Evolutionary conservation across 2,797 vertebrate species (phyloP).

Genomic region (Chromis chromis): DNA sequence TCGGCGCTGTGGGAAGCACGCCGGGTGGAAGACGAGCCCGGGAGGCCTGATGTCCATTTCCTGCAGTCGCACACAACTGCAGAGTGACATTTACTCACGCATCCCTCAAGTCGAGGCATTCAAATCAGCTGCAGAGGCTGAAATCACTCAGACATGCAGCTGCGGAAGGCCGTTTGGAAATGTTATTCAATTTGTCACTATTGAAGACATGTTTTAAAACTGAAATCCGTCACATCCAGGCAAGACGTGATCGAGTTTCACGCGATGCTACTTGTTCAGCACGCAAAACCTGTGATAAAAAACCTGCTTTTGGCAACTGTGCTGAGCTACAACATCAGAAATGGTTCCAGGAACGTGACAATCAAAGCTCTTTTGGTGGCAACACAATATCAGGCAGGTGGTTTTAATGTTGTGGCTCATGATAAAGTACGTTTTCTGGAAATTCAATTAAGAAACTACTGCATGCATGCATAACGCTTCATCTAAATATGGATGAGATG

Average conservation of each 20-base stretch:
- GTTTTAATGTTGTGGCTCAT: background rate
- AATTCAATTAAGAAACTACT: background rate
- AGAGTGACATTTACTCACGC: constrained; percentile 29
- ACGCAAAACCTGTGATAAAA: background rate
- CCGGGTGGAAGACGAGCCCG: constrained; percentile 32
- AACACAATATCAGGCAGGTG: too few relatives aligned
- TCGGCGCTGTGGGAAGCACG: constrained; percentile 27
- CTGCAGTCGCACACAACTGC: constrained; percentile 27
- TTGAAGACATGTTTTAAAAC: too few relatives aligned
- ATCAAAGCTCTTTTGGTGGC: too few relatives aligned
- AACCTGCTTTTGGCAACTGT: background rate
- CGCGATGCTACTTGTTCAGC: background rate
- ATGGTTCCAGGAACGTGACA: too few relatives aligned
- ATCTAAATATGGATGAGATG: background rate
- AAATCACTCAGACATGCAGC: background rate
- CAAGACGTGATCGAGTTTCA: too few relatives aligned
- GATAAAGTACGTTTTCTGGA: background rate
- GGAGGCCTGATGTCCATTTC: constrained; percentile 49
- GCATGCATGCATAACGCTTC: background rate
- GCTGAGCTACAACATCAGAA: too few relatives aligned
- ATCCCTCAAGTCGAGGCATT: constrained; percentile 8
- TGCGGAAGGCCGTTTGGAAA: background rate
- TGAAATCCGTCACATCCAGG: too few relatives aligned
- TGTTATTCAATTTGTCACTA: too few relatives aligned
- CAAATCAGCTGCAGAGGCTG: constrained; percentile 14